Conservation (phyloP, 1,140 invertebrate genomes). For the Psix sp. region DNA sequence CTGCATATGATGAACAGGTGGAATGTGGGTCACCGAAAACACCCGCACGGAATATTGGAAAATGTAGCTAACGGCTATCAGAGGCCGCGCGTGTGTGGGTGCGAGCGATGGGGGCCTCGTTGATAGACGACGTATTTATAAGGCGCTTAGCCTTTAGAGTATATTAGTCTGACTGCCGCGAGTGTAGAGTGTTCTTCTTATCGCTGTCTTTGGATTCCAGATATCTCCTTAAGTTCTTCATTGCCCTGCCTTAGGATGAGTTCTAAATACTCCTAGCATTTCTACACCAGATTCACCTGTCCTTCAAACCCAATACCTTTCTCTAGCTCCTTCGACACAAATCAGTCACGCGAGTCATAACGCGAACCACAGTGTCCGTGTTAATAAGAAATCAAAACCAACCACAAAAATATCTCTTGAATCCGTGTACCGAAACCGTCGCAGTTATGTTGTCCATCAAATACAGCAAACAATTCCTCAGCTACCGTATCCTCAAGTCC, state of each 20-base stretch:
- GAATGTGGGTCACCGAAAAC: too few species aligned
- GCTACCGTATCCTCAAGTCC: conserved; percentile 77
- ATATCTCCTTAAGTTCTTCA: neutral
- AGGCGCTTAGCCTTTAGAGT: conserved; percentile 41
- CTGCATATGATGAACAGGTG: too few species aligned
- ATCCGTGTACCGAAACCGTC: conserved; percentile 8
- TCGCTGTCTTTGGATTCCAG: neutral
- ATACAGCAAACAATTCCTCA: conserved; percentile 77
- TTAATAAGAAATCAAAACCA: too few species aligned
- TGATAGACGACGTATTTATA: conserved; percentile 60
- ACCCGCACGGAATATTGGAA: too few species aligned
- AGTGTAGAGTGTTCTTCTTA: conserved; percentile 11
- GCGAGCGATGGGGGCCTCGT: conserved; percentile 38
- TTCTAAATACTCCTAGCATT: conserved; percentile 32
- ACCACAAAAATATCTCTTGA: conserved; percentile 15
- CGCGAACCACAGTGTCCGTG: too few species aligned
- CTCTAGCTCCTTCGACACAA: too few species aligned
- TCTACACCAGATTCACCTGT: too few species aligned
- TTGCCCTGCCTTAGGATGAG: conserved; percentile 12
- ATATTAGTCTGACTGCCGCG: conserved; percentile 40
- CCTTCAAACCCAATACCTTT: too few species aligned
- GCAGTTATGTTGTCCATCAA: conserved; percentile 75
- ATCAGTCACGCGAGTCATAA: too few species aligned
- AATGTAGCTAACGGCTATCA: neutral
- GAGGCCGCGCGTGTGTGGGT: neutral